These are phyloP conservation scores for Sebastes minor DNA, from an alignment of 2,797 vertebrate genomes.

Conservation along the genomic window DNA sequence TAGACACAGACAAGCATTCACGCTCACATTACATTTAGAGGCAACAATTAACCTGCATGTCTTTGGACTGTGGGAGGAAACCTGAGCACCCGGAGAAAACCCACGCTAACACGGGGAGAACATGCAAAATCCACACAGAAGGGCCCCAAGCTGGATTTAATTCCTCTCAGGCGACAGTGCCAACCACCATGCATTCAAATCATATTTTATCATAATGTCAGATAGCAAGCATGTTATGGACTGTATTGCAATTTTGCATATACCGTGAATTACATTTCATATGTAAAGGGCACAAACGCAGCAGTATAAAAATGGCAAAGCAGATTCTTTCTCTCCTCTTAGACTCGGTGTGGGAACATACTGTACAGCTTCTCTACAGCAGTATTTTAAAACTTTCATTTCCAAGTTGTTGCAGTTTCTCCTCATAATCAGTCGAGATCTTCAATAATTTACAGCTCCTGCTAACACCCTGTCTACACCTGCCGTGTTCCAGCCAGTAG, in stretches of 20 bases:
- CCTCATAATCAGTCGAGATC: neutral
- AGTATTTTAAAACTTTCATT: neutral
- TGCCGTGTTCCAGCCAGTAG: neutral
- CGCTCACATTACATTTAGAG: no score
- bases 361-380: neutral
- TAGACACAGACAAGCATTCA: no score
- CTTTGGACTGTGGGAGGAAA: no score
- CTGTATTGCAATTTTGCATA: neutral
- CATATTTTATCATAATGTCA: constrained; percentile 36
- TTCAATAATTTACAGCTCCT: neutral
- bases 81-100: no score
- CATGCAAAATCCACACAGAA: no score
- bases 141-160: no score
- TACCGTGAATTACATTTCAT: neutral
- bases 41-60: no score
- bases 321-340: neutral
- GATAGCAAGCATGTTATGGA: constrained; percentile 9
- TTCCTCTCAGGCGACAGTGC: no score
- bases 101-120: no score
- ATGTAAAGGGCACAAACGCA: neutral
- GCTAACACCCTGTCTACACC: neutral
- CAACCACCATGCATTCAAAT: neutral
- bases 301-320: neutral
- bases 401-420: neutral
- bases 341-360: neutral